These are phyloP conservation scores for Meloidogyne chitwoodi DNA, from an alignment of 1,140 invertebrate species.

Conservation along the genomic window DNA sequence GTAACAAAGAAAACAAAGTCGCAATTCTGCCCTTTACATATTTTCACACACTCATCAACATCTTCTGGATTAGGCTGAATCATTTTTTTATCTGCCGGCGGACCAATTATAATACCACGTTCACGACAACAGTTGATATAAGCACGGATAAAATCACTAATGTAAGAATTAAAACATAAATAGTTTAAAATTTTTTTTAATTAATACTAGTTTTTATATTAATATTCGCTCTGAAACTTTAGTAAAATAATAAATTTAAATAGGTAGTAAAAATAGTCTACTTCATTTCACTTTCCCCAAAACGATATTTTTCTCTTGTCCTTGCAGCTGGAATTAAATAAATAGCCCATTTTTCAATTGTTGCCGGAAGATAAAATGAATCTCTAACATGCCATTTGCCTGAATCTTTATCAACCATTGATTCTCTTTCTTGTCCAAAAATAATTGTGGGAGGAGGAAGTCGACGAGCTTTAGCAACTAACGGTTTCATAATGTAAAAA, in stretches of 20 bases:
- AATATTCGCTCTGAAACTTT: too few relatives aligned
- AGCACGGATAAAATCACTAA: constrained; percentile 12
- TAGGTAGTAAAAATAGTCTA: too few relatives aligned
- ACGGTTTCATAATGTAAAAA: constrained; percentile 15
- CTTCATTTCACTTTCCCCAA: not conserved
- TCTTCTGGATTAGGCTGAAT: not conserved
- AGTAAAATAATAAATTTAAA: too few relatives aligned
- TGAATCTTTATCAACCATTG: constrained; percentile 2
- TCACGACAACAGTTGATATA: constrained; percentile 22
- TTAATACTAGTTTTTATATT: too few relatives aligned
- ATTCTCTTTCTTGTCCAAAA: not conserved
- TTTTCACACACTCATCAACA: constrained; percentile 5
- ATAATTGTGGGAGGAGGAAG: constrained; percentile 8
- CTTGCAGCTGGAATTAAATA: constrained; percentile 17
- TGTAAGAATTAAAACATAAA: constrained; percentile 17
- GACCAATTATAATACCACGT: constrained; percentile 11
- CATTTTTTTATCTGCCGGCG: constrained; percentile 5
- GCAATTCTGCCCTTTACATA: constrained; percentile 18
- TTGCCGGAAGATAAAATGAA: constrained; percentile 20
- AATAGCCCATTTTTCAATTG: constrained; percentile 22
- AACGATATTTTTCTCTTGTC: not conserved
- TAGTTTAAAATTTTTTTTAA: too few relatives aligned
- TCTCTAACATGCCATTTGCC: constrained; percentile 25
- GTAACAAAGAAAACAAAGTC: constrained; percentile 38
- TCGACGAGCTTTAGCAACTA: constrained; percentile 13